Base-by-base conservation (phyloP, 2,888 invertebrate genomes). In the Prionchulus punctatus region DNA sequence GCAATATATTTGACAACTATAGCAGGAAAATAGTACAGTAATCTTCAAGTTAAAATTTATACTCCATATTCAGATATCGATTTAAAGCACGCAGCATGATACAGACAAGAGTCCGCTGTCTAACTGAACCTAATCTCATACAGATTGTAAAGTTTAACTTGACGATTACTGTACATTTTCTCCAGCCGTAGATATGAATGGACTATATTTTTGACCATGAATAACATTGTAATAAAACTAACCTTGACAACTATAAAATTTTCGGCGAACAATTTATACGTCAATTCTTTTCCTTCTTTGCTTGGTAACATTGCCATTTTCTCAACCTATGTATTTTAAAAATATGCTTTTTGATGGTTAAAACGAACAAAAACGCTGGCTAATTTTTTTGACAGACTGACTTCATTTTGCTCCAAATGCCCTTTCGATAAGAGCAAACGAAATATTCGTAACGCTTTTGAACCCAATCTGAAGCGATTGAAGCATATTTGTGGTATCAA, bases 301-400 rank as follows among this genome's bases (percentile, higher is more conserved):
- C 86, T 83, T 0, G 88, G 86, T 64, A 94, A 81, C 91, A 94
- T 90, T 0, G 86, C 89, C 62, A 85, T 76, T 66, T 86, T 85
- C 70, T 91, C 90, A 57, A 94, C 84, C 69, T 86, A 83, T 60
- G 30, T 53, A n/a, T 27, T 36, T 36, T 36, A 36, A 36, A 36
- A 36, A 36, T n/a, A n/a, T n/a, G n/a, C n/a, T n/a, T n/a, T n/a
- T n/a, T n/a, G n/a, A n/a, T n/a, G n/a, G n/a, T n/a, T n/a, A n/a
- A n/a, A n/a, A n/a, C n/a, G n/a, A n/a, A n/a, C n/a, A n/a, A n/a
- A n/a, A n/a, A n/a, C n/a, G n/a, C n/a, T n/a, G n/a, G n/a, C n/a
- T n/a, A n/a, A n/a, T n/a, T n/a, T n/a, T n/a, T n/a, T n/a, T n/a
- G n/a, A 45, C 7, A 12, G 23, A 7, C 47, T 12, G 21, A 64